A percentile compares a stretch with the other conserved stretches of the same genome.
Conservation (phyloP, 2,888 invertebrate genomes). For the Dusona sp. region DNA sequence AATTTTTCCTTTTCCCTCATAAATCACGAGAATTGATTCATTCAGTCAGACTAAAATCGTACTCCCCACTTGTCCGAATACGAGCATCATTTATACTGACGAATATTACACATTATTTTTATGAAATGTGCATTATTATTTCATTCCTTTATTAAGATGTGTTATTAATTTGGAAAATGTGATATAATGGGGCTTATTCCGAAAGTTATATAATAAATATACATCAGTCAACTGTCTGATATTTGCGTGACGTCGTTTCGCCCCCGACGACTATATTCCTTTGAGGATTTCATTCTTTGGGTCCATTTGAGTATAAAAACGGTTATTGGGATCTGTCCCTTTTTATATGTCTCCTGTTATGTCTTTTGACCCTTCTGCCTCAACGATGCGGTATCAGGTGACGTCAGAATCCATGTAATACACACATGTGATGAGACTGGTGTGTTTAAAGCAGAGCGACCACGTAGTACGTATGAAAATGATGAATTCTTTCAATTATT, state of each 20-base stretch:
- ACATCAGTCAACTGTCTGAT: constrained; percentile 16
- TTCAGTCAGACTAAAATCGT: not conserved
- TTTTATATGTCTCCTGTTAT: constrained; percentile 9
- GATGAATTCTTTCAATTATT: not conserved
- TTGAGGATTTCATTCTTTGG: not conserved
- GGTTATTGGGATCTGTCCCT: not conserved
- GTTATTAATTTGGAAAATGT: not conserved
- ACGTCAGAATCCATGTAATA: not conserved
- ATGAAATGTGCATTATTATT: not conserved
- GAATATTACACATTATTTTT: not conserved
- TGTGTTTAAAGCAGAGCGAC: not conserved
- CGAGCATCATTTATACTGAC: not conserved
- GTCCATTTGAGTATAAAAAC: constrained; percentile 13
- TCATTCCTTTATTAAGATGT: not conserved
- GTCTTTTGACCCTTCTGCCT: constrained; percentile 9
- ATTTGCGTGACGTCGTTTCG: not conserved
- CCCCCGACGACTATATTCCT: not conserved
- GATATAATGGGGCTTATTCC: not conserved
- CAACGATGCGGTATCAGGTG: constrained; percentile 5
- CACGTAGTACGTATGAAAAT: not conserved
- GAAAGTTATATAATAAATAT: constrained; percentile 1
- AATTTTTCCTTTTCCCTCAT: not conserved
- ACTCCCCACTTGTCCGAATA: not conserved
- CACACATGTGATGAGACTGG: not conserved
- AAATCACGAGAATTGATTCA: not conserved